Evolutionary conservation across 2,888 invertebrate species (phyloP), one percentile per base, ranked within the genome.

Genomic region (Gastracanthus pulcherrimus): DNA sequence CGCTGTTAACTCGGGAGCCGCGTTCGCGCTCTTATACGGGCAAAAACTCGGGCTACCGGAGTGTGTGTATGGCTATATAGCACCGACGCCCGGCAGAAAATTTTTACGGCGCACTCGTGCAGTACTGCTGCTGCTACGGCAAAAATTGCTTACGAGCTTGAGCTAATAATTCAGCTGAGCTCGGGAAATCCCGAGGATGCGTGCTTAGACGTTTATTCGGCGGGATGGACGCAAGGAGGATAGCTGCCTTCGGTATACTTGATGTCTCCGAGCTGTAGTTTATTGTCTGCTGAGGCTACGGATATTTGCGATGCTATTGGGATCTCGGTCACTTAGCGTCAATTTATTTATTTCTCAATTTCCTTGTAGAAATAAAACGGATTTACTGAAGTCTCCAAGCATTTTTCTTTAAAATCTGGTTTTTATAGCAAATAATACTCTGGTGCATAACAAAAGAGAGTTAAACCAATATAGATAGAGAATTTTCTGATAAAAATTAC

Each of bases 101-200:
- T 55, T 66, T 78, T 78, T 78, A 77, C 70, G 51, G 60, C 31
- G 55, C 9, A 45, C 60, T 60, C 45, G 13, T 36, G 36, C 48
- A n/a, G n/a, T n/a, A n/a, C n/a, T n/a, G n/a, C n/a, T n/a, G 45
- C 62, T 9, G 48, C 71, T 0, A 38, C 29, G 31, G 74, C 36
- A 19, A 71, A 78, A 69, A 41, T 51, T 64, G 38, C 70, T 77
- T 77, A 70, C 60, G 62, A 60, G 51, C 45, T 51, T n/a, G 19
- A 31, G 26, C 70, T 69, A 77, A 77, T 77, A 77, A 77, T 77
- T 77, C 69, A 69, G 60, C 62, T 41, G 64, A 60, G 64, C 48
- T 19, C 48, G 48, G 48, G 19, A 48, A 48, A 48, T 48, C 48
- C 48, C 48, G 48, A 19, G 19, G 7, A 19, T 4, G n/a, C 19